Evolutionary conservation across 2,797 vertebrate genomes (phyloP).

Genomic region (Eutrigla gurnardus): DNA sequence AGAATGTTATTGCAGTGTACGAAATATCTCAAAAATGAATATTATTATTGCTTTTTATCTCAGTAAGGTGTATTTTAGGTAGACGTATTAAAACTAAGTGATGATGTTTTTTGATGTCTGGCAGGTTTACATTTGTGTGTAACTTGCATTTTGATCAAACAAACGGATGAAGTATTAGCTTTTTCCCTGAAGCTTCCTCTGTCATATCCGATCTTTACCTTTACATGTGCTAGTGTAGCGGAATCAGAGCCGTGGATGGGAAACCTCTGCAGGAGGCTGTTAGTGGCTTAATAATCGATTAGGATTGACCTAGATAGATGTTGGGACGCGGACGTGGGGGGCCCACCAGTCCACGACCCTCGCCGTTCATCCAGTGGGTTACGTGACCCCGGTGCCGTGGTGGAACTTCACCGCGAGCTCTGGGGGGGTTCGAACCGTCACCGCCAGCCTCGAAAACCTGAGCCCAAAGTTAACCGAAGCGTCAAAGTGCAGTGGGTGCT

Average conservation of each 20-base stretch:
- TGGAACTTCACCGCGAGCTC: constrained; percentile 18
- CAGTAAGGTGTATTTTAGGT: constrained; percentile 85
- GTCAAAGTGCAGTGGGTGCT: constrained; percentile 48
- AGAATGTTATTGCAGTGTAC: constrained; percentile 89
- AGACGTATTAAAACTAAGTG: constrained; percentile 83
- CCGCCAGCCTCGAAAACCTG: constrained; percentile 53
- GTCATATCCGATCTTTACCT: constrained; percentile 73
- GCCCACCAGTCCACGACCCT: constrained; percentile 48
- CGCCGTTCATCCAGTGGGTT: constrained; percentile 39
- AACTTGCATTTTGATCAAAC: constrained; percentile 82
- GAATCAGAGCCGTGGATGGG: constrained; percentile 72
- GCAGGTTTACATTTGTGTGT: constrained; percentile 86
- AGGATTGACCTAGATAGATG: constrained; percentile 72
- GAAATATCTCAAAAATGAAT: constrained; percentile 85
- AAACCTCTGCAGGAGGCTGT: constrained; percentile 67
- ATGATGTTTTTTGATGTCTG: constrained; percentile 81
- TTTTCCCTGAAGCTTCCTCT: constrained; percentile 79
- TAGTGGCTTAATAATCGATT: constrained; percentile 72
- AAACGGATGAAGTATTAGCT: constrained; percentile 87
- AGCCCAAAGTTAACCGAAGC: constrained; percentile 69
- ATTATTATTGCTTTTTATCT: constrained; percentile 86
- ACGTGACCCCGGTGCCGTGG: constrained; percentile 9
- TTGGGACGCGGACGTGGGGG: constrained; percentile 64
- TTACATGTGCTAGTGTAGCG: constrained; percentile 70
- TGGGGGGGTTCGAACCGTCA: constrained; percentile 29